These are phyloP conservation scores for Oncorhynchus masou DNA, from an alignment of 2,113 vertebrate species.

Conservation along the genomic window DNA sequence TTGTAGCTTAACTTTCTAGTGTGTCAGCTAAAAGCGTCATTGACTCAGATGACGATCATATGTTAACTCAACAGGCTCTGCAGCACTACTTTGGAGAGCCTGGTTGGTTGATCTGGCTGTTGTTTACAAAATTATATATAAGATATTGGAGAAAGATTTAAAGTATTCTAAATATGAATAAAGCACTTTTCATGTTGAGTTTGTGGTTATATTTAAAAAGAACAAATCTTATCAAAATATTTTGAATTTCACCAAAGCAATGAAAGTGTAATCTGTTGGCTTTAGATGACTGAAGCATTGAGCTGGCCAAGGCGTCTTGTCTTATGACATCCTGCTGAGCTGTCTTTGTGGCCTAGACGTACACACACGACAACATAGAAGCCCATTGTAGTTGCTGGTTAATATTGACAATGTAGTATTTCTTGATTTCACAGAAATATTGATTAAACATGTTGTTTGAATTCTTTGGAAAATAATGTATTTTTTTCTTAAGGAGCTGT, in stretches of 20 bases:
- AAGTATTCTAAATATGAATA: slow-evolving; percentile 52
- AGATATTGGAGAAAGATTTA: slow-evolving; percentile 34
- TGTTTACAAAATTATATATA: slow-evolving; percentile 36
- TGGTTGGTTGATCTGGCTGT: slow-evolving; percentile 15
- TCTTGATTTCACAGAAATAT: slow-evolving; percentile 57
- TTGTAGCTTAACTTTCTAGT: slow-evolving; percentile 37
- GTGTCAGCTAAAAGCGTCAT: slow-evolving; percentile 33
- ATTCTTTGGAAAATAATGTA: slow-evolving; percentile 62
- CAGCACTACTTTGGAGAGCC: neutral
- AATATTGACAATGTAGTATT: slow-evolving; percentile 53
- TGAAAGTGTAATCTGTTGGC: slow-evolving; percentile 62
- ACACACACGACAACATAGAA: slow-evolving; percentile 47
- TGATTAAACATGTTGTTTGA: slow-evolving; percentile 60
- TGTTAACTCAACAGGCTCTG: slow-evolving; percentile 20
- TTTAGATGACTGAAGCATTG: slow-evolving; percentile 49
- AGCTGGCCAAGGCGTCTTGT: slow-evolving; percentile 19
- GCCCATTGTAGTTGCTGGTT: slow-evolving; percentile 60
- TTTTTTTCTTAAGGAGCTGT: slow-evolving; percentile 37
- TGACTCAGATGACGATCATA: neutral
- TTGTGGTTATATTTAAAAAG: slow-evolving; percentile 23
- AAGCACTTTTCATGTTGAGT: slow-evolving; percentile 62
- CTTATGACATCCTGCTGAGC: slow-evolving; percentile 48
- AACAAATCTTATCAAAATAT: slow-evolving; percentile 15
- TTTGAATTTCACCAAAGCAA: slow-evolving; percentile 70
- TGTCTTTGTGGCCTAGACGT: slow-evolving; percentile 38